phyloP scores from a whole-genome alignment of 2,797 vertebrate species.

The Chaetodon trifasciatus region DNA sequence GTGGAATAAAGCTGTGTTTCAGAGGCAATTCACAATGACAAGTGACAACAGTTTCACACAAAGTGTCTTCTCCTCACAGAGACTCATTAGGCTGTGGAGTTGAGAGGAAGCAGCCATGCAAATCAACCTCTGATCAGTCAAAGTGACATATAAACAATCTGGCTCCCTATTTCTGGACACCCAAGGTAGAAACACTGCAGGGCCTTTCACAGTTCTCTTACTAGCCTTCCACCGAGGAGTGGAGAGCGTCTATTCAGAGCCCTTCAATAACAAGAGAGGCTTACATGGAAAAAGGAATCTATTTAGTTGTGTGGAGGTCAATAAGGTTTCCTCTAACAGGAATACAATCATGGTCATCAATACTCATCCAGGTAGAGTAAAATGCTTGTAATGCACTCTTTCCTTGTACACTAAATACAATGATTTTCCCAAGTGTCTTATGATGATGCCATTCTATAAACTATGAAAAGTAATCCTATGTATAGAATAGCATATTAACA shows the following conservation, averaged over 20 bases:
- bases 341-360: not conserved
- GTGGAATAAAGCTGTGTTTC: conserved; percentile 63
- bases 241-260: not conserved
- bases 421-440: not conserved
- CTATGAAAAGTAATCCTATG: not conserved
- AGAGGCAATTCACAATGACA: conserved; percentile 72
- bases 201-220: conserved; percentile 20
- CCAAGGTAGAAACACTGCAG: conserved; percentile 31
- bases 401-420: not conserved
- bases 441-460: not conserved
- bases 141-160: conserved; percentile 64
- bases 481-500: conserved; percentile 4
- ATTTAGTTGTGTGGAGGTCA: conserved; percentile 6
- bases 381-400: not conserved
- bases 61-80: conserved; percentile 63
- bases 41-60: conserved; percentile 77
- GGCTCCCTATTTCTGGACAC: conserved; percentile 30
- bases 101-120: conserved; percentile 62
- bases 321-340: conserved; percentile 50
- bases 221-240: conserved; percentile 17
- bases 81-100: conserved; percentile 63
- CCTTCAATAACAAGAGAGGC: conserved; percentile 7
- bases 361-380: not conserved
- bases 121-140: conserved; percentile 66
- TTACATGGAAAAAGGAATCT: not conserved